Conservation (phyloP, 2,888 invertebrate species). For the Meloe dianella region DNA sequence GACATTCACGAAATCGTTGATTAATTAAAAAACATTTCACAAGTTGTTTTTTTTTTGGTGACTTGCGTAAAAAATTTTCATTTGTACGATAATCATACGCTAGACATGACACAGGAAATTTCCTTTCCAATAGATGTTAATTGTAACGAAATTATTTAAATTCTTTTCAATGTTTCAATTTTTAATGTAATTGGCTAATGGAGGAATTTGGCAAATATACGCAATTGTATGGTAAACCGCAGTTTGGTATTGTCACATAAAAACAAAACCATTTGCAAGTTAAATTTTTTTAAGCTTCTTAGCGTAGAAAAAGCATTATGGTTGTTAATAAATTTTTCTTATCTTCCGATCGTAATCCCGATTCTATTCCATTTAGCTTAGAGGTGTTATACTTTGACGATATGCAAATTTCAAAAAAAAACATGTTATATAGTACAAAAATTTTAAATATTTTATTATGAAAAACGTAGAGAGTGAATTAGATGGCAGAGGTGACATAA, state of each 20-base stretch:
- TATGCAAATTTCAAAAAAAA: background rate
- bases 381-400: background rate
- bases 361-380: background rate
- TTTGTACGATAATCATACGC: conserved; percentile 27
- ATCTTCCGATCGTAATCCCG: background rate
- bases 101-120: conserved; percentile 13
- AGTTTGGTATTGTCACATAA: background rate
- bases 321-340: conserved; percentile 12
- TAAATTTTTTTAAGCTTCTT: conserved; percentile 17
- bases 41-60: too few relatives aligned
- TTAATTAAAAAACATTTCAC: conserved; percentile 35
- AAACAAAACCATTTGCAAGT: conserved; percentile 23
- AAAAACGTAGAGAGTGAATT: too few relatives aligned
- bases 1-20: conserved; percentile 16
- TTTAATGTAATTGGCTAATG: too few relatives aligned
- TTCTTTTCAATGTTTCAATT: too few relatives aligned
- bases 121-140: background rate
- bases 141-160: background rate
- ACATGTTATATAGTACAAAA: too few relatives aligned
- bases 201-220: background rate
- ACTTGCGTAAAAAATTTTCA: too few relatives aligned
- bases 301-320: conserved; percentile 1
- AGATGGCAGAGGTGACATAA: too few relatives aligned
- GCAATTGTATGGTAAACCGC: background rate
- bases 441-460: too few relatives aligned